Evolutionary conservation across 1,140 invertebrate species (phyloP), one percentile per base, ranked within the genome.

Genomic region (Diorhabda elongata): DNA sequence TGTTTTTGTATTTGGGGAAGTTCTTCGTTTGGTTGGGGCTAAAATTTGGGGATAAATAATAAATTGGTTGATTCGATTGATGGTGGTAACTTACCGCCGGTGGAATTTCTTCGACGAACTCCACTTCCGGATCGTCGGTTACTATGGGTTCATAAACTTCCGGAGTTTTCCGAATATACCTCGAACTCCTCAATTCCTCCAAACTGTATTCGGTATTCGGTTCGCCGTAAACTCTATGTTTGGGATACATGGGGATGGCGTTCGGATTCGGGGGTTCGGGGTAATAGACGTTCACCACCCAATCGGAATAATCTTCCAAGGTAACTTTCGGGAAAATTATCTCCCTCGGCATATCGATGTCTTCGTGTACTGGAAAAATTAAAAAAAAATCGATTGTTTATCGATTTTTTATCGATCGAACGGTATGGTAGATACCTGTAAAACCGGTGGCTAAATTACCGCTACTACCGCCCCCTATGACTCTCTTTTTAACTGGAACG

Each of bases 121-220:
- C 47, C 6, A 52, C 47, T 52, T 52, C 47, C 2, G 6, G 6
- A 52, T 52, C 47, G 26, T 26, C 26, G 26, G 26, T 26, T 26
- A 26, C 26, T 3, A 52, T 52, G 47, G n/a, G 47, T 52, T 52
- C 47, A 52, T 6, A 52, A 2, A 52, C n/a, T 52, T n/a, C n/a
- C 6, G 47, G 47, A 26, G 26, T 26, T 44, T 60, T 67, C 45
- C 42, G 42, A n/a, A 41, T 45, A 67, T 77, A 81, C 57, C 73
- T 70, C 41, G 82, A 80, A 65, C 86, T 83, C 77, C 83, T 83
- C 67, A 90, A 86, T 83, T 90, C 87, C 80, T 90, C 89, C 81
- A 89, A 84, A 79, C 88, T 89, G 76, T 81, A 85, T 82, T 90
- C 89, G 66, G 79, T 82, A 74, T 86, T 84, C 75, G 76, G 70